phyloP scores from a whole-genome alignment of 2,797 vertebrate species.

The Hylomyscus alleni region DNA sequence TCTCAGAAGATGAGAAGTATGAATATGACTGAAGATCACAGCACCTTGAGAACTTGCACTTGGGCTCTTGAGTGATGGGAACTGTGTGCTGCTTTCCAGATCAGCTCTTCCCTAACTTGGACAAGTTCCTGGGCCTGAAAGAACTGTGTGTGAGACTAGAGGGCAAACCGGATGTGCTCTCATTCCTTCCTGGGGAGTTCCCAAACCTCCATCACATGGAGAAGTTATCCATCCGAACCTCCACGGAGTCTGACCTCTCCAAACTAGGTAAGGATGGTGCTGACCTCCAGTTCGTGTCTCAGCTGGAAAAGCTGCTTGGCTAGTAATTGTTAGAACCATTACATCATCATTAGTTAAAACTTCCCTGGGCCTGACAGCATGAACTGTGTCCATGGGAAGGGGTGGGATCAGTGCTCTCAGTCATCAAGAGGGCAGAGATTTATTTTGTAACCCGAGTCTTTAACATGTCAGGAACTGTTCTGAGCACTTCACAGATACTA shows the following conservation, averaged over 20 bases:
- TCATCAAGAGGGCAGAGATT: conserved; percentile 4
- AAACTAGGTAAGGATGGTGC: conserved; percentile 72
- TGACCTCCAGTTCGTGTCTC: background rate
- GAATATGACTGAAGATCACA: conserved; percentile 33
- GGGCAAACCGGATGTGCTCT: background rate
- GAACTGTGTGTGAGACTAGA: conserved; percentile 63
- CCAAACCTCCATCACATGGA: conserved; percentile 52
- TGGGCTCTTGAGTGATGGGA: conserved; percentile 37
- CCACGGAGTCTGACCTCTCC: background rate
- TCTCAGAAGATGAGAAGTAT: too few relatives aligned
- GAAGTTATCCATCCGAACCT: conserved; percentile 59
- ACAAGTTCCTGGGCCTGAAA: conserved; percentile 70
- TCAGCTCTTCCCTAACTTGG: conserved; percentile 60
- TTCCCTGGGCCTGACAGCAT: background rate
- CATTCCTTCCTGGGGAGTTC: conserved; percentile 60
- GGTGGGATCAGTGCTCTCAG: background rate
- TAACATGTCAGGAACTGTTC: background rate
- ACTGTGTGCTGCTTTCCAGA: conserved; percentile 61
- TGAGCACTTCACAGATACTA: background rate
- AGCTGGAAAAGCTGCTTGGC: conserved; percentile 35
- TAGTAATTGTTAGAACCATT: conserved; percentile 23
- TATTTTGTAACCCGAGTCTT: background rate
- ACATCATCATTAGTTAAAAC: background rate
- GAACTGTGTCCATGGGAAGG: background rate
- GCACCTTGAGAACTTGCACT: background rate